Evolutionary conservation across 1,140 invertebrate species (phyloP), one percentile per base, ranked within the genome.

Genomic region (Bicyclus anynana): DNA sequence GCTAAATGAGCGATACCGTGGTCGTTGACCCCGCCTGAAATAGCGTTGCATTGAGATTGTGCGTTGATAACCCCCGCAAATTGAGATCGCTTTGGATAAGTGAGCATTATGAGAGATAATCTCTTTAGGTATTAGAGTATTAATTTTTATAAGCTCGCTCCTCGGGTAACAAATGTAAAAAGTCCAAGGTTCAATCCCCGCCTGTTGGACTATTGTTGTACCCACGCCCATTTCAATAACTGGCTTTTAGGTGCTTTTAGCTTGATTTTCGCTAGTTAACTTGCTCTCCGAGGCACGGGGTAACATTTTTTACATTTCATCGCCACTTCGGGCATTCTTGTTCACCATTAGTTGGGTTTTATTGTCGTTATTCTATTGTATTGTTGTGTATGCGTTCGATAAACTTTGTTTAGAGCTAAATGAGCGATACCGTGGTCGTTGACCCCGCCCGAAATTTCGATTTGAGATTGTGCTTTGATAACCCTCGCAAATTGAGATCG

Each of bases 351-450:
- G 40, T 7, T 20, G 40, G 40, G 9, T 18, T 44, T 76, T 81
- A 81, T 79, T 82, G 77, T 84, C 71, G 62, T 74, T 65, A 80
- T 82, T 85, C 77, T 80, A 68, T 77, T 74, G 69, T 73, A 67
- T 67, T 74, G 63, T 63, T 72, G 72, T 64, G 62, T 62, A 64
- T 75, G 62, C 77, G 76, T 80, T 76, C 80, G 74, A 83, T 86
- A 83, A 84, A 81, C 79, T 79, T 86, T 86, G 80, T 86, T 85
- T 84, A 84, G 77, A 75, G 74, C 79, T 79, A 82, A 82, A 85
- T 80, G 77, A 77, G 79, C 79, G 79, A 83, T 83, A 81, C 69
- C 59, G 60, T 67, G 80, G 70, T 67, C 78, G 60, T 79, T 75
- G 76, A 84, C 76, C 76, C 54, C 51, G 63, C 60, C 75, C 81